Base-by-base conservation (phyloP, 2,888 invertebrate genomes). In the Drosophila barbarae region DNA sequence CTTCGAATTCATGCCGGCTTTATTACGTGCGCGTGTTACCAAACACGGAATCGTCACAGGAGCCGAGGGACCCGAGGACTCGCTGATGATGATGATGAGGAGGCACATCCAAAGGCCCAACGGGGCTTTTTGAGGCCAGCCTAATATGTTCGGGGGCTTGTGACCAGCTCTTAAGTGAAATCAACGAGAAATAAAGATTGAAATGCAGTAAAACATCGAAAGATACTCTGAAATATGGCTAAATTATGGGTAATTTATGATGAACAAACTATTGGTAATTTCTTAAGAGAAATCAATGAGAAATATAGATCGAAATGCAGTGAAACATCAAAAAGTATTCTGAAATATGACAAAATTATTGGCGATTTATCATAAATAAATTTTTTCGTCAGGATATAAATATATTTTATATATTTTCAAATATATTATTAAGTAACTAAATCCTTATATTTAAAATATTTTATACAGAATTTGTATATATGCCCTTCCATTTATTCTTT, bases 201-300 rank as follows among this genome's bases (percentile, higher is more conserved):
- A 39, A 50, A 39, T 44, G 18, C 54, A 30, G 38, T 18, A 36
- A 34, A 23, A 44, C 51, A 44, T 36, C 18, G 32, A 26, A 21
- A 8, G 39, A 66, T 58, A 49, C 67, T 15, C 52, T 67, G 8
- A 13, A 8, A 18, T 30, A 30, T 30, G 13, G 13, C 18, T n/a
- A 0, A 4, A 5, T 15, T 47, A 28, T 10, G 2, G 7, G 13
- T 3, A 15, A 10, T 30, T 7, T 12, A 7, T 18, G 0, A 6
- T 18, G 18, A 18, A 18, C 18, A 18, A 18, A 18, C 18, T 18
- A 18, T 18, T 18, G 18, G 18, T 18, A 18, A 18, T 18, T 18
- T 56, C 79, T 75, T 77, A 84, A 81, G 84, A 81, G 82, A 81
- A 77, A 84, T 83, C 83, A 83, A 76, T 73, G 68, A 68, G 71